phyloP scores from a whole-genome alignment of 2,888 invertebrate species.

The Priocnemis perturbator region DNA sequence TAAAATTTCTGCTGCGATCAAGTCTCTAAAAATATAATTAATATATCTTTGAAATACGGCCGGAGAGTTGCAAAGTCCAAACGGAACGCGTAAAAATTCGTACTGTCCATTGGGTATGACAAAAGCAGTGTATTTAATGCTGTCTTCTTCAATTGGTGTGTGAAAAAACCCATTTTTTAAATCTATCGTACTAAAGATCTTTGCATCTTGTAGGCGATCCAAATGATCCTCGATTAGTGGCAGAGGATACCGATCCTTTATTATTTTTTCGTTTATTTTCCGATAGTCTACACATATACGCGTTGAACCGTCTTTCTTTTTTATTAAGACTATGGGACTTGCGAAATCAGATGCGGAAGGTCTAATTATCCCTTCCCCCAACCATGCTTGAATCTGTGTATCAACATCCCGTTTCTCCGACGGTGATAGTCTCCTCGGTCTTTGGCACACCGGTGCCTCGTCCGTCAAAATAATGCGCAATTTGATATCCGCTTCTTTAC shows the following conservation, averaged over 20 bases:
- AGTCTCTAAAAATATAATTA: background rate
- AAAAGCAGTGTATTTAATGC: background rate
- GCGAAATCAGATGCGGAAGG: background rate
- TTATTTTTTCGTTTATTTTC: too few relatives aligned
- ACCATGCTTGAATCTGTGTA: background rate
- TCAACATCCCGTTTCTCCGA: background rate
- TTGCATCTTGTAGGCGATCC: background rate
- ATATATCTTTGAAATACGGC: too few relatives aligned
- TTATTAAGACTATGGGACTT: background rate
- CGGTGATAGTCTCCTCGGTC: background rate
- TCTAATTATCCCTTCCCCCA: background rate
- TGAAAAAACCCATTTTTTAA: background rate
- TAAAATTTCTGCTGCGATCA: background rate
- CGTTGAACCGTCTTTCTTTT: too few relatives aligned
- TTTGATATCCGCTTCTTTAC: background rate
- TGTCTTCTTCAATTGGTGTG: background rate
- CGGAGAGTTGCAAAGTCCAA: too few relatives aligned
- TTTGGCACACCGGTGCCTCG: constrained; percentile 5
- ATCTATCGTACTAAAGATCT: too few relatives aligned
- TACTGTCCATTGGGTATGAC: too few relatives aligned
- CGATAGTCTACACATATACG: too few relatives aligned
- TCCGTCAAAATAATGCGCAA: constrained; percentile 8
- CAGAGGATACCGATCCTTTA: too few relatives aligned
- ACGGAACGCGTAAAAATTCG: too few relatives aligned
- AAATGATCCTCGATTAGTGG: background rate